These are phyloP conservation scores for Benitochromis conjunctus DNA, from an alignment of 2,113 vertebrate species.

Conservation along the genomic window DNA sequence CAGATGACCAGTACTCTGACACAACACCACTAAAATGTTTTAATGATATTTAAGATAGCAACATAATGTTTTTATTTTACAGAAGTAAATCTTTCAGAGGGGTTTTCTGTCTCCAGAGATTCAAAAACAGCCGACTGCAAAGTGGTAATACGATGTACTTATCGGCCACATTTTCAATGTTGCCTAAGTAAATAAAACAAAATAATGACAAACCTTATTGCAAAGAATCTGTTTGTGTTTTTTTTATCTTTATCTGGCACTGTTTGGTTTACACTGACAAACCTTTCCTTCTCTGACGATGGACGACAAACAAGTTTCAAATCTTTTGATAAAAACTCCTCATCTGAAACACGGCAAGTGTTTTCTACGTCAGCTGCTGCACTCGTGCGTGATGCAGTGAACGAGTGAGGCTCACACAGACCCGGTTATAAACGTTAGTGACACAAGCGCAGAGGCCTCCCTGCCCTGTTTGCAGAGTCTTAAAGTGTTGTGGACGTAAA, in stretches of 20 bases:
- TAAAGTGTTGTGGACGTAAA: neutral
- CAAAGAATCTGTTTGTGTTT: neutral
- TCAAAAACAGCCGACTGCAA: neutral
- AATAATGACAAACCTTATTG: rapidly evolving
- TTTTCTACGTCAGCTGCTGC: neutral
- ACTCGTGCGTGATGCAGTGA: neutral
- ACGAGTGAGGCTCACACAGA: neutral
- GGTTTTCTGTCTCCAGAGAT: neutral
- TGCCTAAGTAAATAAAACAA: neutral
- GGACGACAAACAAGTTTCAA: neutral
- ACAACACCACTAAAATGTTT: neutral
- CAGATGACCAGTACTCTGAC: neutral
- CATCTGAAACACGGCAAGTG: neutral
- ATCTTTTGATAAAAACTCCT: neutral
- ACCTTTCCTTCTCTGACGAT: neutral
- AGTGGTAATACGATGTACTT: no score
- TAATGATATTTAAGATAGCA: no score
- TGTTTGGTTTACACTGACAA: neutral
- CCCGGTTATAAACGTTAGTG: neutral
- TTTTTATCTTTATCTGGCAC: neutral
- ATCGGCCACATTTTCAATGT: no score
- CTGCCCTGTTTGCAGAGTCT: neutral
- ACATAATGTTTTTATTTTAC: no score
- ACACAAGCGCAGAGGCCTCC: neutral
- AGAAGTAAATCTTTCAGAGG: neutral